Conservation (phyloP, 2,888 invertebrate genomes). For the Crematogaster levior region DNA sequence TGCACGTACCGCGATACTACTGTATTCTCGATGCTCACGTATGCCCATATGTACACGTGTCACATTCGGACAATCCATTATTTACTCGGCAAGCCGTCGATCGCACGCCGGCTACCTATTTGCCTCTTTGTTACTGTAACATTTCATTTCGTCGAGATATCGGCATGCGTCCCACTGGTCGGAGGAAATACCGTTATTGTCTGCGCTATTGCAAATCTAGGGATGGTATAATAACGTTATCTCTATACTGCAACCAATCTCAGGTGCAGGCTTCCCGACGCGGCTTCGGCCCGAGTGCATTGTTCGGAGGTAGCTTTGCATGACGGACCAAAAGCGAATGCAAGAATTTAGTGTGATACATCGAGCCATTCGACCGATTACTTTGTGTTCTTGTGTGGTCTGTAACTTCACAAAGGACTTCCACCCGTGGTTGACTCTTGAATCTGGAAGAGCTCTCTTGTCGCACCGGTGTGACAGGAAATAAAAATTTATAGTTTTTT, state of each 20-base stretch:
- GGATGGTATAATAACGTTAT: conserved; percentile 62
- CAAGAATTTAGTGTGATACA: conserved; percentile 38
- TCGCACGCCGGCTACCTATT: conserved; percentile 23
- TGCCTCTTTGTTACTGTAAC: conserved; percentile 17
- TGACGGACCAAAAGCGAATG: conserved; percentile 33
- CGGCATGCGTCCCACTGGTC: neutral
- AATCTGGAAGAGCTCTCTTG: conserved; percentile 5
- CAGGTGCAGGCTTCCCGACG: conserved; percentile 22
- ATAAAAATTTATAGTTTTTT: conserved; percentile 35
- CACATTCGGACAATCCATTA: conserved; percentile 18
- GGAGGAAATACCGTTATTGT: conserved; percentile 20
- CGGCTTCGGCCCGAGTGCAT: conserved; percentile 44
- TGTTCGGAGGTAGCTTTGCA: conserved; percentile 56
- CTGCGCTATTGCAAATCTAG: conserved; percentile 35
- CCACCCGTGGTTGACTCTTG: conserved; percentile 26
- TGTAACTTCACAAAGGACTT: conserved; percentile 17
- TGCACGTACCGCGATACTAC: neutral
- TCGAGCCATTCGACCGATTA: conserved; percentile 21
- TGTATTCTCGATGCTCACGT: neutral
- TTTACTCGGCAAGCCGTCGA: conserved; percentile 35
- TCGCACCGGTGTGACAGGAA: neutral
- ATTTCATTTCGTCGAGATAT: conserved; percentile 33
- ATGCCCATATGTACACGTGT: conserved; percentile 45
- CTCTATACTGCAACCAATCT: conserved; percentile 50
- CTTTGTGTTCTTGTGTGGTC: conserved; percentile 6